phyloP scores from a whole-genome alignment of 2,797 vertebrate species.

The Aeoliscus strigatus region DNA sequence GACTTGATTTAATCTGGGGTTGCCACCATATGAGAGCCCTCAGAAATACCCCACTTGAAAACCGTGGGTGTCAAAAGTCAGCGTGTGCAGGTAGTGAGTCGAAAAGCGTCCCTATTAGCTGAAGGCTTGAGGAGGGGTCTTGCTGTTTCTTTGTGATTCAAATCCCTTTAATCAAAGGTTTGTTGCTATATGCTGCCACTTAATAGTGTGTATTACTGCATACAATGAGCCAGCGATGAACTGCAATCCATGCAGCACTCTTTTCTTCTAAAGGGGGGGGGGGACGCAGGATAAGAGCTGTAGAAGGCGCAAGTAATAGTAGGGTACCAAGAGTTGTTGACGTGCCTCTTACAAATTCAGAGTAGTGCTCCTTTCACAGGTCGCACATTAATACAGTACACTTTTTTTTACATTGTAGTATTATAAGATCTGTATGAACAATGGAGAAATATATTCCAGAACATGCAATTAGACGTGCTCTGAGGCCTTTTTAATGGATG shows the following conservation, averaged over 20 bases:
- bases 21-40: conserved; percentile 62
- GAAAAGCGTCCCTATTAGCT: conserved; percentile 72
- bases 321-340: conserved; percentile 72
- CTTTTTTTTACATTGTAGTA: conserved; percentile 22
- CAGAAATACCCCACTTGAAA: conserved; percentile 68
- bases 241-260: conserved; percentile 66
- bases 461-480: conserved; percentile 48
- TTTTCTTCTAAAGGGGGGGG: conserved; percentile 60
- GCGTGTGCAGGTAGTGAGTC: conserved; percentile 63
- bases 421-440: conserved; percentile 57
- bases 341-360: conserved; percentile 63
- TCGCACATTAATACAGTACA: conserved; percentile 59
- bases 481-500: conserved; percentile 43
- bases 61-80: conserved; percentile 72
- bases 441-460: conserved; percentile 51
- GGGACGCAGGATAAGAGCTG: conserved; percentile 72
- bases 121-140: conserved; percentile 72
- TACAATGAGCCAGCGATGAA: conserved; percentile 73
- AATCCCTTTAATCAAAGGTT: conserved; percentile 84
- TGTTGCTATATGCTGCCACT: conserved; percentile 79
- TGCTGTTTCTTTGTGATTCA: conserved; percentile 83
- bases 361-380: conserved; percentile 53
- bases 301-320: conserved; percentile 70
- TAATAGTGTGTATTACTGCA: conserved; percentile 80
- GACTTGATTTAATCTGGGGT: conserved; percentile 76